Conservation (phyloP, 2,113 vertebrate genomes). For the Cyprinodon brontotheroides region DNA sequence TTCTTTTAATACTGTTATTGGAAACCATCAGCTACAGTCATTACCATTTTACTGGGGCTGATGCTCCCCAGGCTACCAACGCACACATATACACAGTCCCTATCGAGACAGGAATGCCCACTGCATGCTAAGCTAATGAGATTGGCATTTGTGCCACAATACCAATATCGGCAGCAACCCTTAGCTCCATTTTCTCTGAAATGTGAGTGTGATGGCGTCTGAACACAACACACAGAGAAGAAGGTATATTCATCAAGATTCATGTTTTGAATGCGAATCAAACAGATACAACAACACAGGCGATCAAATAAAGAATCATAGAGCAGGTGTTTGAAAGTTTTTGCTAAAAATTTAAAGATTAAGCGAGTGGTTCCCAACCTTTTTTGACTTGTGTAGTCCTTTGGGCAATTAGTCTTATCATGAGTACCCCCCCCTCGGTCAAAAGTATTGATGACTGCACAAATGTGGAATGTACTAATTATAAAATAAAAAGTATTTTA, state of each 20-base stretch:
- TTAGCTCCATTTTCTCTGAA: constrained; percentile 46
- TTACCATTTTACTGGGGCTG: constrained; percentile 70
- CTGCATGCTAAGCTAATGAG: constrained; percentile 79
- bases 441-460: no score
- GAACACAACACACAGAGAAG: no score
- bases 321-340: constrained; percentile 22
- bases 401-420: no score
- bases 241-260: constrained; percentile 3
- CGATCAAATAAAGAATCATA: constrained; percentile 35
- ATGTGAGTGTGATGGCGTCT: constrained; percentile 12
- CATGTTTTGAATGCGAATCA: constrained; percentile 21
- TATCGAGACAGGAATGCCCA: constrained; percentile 67
- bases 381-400: no score
- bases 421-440: no score
- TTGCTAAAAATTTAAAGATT: not conserved
- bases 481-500: no score
- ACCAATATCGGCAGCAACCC: constrained; percentile 70
- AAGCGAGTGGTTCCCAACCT: no score
- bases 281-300: constrained; percentile 18
- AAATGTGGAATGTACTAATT: no score
- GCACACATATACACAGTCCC: constrained; percentile 15
- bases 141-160: constrained; percentile 68
- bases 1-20: constrained; percentile 68
- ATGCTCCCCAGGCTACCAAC: constrained; percentile 29
- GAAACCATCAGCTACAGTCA: constrained; percentile 70